A percentile compares a stretch with the other conserved stretches of the same genome.
These are phyloP conservation scores for Lasioglossum pauxillum DNA, from an alignment of 2,888 invertebrate genomes.

Conservation along the genomic window DNA sequence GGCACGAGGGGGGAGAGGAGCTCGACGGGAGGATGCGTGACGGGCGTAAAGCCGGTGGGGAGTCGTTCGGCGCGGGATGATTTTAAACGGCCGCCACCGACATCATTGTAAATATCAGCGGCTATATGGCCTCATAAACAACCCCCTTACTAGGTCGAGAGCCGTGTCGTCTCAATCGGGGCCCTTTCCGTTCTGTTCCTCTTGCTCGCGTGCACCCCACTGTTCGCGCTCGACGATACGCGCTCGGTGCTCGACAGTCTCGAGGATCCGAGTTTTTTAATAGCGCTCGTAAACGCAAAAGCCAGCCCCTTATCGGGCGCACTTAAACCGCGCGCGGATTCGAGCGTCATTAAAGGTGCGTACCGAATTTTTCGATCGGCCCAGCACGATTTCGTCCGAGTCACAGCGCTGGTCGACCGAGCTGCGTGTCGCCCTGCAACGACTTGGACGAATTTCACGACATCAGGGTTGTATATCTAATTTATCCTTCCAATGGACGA, in stretches of 20 bases:
- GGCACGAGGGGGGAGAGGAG: conserved; percentile 72
- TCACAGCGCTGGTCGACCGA: neutral
- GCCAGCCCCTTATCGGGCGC: conserved; percentile 41
- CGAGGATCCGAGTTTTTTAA: conserved; percentile 38
- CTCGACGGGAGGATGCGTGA: conserved; percentile 75
- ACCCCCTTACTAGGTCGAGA: conserved; percentile 76
- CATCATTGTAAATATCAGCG: conserved; percentile 83
- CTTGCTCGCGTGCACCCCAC: conserved; percentile 55
- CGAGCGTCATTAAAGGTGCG: conserved; percentile 53
- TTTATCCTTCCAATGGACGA: too few species aligned
- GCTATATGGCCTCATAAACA: conserved; percentile 82
- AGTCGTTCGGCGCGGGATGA: conserved; percentile 76
- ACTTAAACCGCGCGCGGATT: conserved; percentile 47
- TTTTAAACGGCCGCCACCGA: conserved; percentile 76
- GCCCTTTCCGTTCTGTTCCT: conserved; percentile 37
- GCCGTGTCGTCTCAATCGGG: conserved; percentile 67
- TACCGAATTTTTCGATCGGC: conserved; percentile 38
- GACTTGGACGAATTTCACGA: neutral
- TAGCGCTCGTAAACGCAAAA: conserved; percentile 48
- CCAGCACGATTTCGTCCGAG: neutral
- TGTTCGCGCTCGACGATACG: conserved; percentile 42
- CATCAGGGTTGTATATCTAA: neutral
- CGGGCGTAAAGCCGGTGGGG: conserved; percentile 82
- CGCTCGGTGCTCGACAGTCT: neutral
- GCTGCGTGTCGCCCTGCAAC: neutral